Evolutionary conservation across 2,113 vertebrate species (phyloP), one percentile per base, ranked within the genome.

Genomic region (Barbus barbus): DNA sequence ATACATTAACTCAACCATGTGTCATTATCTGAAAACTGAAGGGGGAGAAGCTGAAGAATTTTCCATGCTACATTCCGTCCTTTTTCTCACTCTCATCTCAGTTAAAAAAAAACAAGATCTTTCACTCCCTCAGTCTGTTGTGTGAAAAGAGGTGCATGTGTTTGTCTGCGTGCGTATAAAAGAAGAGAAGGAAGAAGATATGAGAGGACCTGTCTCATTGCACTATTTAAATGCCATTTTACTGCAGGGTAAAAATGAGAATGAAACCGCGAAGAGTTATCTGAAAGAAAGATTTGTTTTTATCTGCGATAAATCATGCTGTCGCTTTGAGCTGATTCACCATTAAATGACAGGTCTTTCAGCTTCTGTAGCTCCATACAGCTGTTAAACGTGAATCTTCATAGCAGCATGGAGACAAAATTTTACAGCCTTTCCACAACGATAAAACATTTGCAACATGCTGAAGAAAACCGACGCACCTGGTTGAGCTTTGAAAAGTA

Each of bases 271-370:
- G 8, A 38, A n/a, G n/a, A 63, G 58, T 79, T 79, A 79, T 61
- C 38, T 26, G 16, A 71, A 28, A 53, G 26, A 44, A 46, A 63
- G 78, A 56, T 83, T 83, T 44, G 65, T 58, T 60, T 77, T 80
- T 65, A 80, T 48, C 78, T 46, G n/a, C 1, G 38, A 80, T 80
- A 44, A 65, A 81, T 81, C 78, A 81, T 9, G 26, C 44, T 69
- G 78, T 69, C 60, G 26, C 78, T 81, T 65, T 81, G 61, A 81
- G 78, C 12, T 26, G 44, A 11, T 67, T 81, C 18, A 44, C 18
- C 5, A 20, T 22, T 51, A 81, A 67, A 81, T 81, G 61, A 81
- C 78, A 81, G 78, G 38, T 81, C 61, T 81, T 69, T 81, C 61
- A 69, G 78, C 77, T 61, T 79, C 56, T 79, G 77, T 26, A 41